A percentile compares a stretch with the other conserved stretches of the same genome.
phyloP scores from a whole-genome alignment of 2,797 vertebrate species.

The Labeo calbasu region DNA sequence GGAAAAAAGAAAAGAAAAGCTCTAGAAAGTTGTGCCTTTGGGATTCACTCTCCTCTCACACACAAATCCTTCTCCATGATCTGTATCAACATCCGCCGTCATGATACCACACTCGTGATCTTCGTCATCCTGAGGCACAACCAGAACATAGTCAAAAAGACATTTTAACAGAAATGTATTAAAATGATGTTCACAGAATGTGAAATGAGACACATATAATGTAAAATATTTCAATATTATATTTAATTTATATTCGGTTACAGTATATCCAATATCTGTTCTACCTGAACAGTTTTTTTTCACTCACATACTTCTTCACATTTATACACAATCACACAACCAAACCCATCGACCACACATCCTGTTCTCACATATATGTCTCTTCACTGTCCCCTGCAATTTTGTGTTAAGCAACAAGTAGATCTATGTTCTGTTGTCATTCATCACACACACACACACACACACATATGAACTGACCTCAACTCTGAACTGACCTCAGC shows the following conservation, averaged over 20 bases:
- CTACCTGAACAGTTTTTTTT: not conserved
- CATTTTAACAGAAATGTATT: not conserved
- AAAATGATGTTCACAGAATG: not conserved
- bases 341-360: not conserved
- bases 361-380: not conserved
- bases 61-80: slow-evolving; percentile 31
- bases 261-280: slow-evolving; percentile 1
- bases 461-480: too few species aligned
- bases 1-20: too few species aligned
- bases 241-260: not conserved
- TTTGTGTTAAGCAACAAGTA: too few species aligned
- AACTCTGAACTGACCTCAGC: not conserved
- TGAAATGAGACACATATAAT: not conserved
- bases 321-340: not conserved
- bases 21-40: not conserved
- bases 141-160: not conserved
- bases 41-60: slow-evolving; percentile 2
- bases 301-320: not conserved
- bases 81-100: not conserved
- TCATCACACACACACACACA: too few species aligned
- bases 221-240: not conserved
- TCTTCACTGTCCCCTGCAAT: too few species aligned
- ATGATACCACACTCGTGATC: not conserved
- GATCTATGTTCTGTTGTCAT: too few species aligned
- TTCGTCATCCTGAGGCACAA: slow-evolving; percentile 21